These are phyloP conservation scores for Vidua chalybeata DNA, from an alignment of 2,113 vertebrate species.

Conservation along the genomic window DNA sequence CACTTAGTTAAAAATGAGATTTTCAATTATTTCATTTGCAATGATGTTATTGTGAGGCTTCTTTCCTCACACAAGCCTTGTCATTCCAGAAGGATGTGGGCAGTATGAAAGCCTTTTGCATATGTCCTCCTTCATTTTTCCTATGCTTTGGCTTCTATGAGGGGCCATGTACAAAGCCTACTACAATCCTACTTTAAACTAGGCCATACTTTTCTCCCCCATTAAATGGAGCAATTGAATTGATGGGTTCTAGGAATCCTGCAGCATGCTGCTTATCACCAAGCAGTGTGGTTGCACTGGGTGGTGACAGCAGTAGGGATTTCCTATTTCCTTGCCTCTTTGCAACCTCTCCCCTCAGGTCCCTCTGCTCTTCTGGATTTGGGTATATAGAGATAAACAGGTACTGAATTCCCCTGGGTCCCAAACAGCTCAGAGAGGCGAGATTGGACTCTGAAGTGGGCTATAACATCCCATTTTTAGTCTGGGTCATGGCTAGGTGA, in stretches of 20 bases:
- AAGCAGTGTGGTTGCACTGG: background rate
- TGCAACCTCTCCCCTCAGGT: background rate
- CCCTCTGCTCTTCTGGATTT: background rate
- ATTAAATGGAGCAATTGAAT: background rate
- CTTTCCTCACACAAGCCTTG: background rate
- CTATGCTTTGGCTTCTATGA: background rate
- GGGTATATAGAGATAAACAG: background rate
- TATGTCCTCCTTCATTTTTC: background rate
- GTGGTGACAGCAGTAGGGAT: background rate
- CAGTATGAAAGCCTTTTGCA: background rate
- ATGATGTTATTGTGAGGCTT: background rate
- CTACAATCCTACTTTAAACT: background rate
- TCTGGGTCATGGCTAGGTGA: background rate
- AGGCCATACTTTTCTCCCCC: background rate
- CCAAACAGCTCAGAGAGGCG: background rate
- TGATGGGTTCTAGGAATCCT: background rate
- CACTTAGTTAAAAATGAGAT: background rate
- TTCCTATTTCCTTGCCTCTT: background rate
- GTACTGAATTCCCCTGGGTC: background rate
- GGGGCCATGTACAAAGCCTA: background rate
- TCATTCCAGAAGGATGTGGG: background rate
- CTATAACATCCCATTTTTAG: background rate
- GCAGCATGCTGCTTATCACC: background rate
- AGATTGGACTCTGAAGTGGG: background rate
- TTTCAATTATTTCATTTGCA: background rate